Base-by-base conservation (phyloP, 2,888 invertebrate species). In the Eustalomyia histrio region DNA sequence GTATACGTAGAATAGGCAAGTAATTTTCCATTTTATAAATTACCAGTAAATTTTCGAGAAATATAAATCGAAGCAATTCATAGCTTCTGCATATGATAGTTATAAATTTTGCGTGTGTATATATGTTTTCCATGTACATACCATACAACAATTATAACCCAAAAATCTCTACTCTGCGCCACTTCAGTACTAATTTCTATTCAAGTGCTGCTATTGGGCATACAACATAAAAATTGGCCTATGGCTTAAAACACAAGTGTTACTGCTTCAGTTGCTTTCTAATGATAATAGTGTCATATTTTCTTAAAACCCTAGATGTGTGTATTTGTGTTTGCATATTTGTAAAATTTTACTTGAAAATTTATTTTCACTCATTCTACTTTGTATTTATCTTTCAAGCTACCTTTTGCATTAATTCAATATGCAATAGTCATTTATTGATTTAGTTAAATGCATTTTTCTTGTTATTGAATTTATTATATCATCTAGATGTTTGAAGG, bases 21-120 rank as follows among this genome's bases (percentile, higher is more conserved):
- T 53, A 47, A 47, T 73, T 67, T 67, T 29, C 29, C 47, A 63
- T 52, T 67, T 57, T 67, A 68, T 61, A 72, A 57, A 80, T 47
- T 69, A 43, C 43, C 55, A 71, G 65, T 47, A 78, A 78, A 78
- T 74, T 74, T 16, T 12, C 52, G 69, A 71, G 64, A 74, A 69
- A 74, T 69, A 81, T 81, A 76, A 76, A 81, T 74, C 64, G 72
- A 61, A 74, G 39, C 55, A 71, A 74, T 69, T 76, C 69, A 69
- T 78, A 74, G 60, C 39, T 69, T 74, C 81, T 74, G 76, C 72
- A 76, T 61, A 35, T 65, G 53, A 68, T 50, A 47, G 71, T 78
- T 78, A 65, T 81, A 78, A 78, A 78, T 75, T 78, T 74, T 50
- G 60, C 52, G 33, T 12, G 35, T 53, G 14, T 68, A 7, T 24